Evolutionary conservation across 2,113 vertebrate genomes (phyloP).

Genomic region (Riparia riparia): DNA sequence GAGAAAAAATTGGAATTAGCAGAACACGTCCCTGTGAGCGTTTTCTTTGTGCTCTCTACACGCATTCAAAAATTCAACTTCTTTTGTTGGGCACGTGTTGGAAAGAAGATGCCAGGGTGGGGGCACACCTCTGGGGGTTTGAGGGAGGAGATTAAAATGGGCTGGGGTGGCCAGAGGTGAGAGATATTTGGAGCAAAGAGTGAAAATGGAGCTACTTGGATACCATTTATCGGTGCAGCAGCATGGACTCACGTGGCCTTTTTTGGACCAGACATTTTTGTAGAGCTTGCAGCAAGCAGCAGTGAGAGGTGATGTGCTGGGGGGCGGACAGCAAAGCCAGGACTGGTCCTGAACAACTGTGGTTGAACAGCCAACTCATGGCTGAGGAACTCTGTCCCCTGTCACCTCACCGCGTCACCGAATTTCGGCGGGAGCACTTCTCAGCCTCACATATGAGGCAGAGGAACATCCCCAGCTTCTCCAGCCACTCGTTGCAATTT

Average conservation of each 20-base stretch:
- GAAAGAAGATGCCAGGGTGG: neutral
- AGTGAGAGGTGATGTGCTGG: neutral
- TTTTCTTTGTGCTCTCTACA: neutral
- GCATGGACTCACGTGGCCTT: fast-evolving
- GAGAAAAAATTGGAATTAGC: neutral
- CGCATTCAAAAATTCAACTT: fast-evolving
- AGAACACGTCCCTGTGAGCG: fast-evolving
- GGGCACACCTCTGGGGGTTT: neutral
- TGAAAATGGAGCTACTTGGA: neutral
- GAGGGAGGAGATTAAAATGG: neutral
- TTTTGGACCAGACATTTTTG: neutral
- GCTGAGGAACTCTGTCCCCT: fast-evolving
- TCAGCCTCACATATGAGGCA: neutral
- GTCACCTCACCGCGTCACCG: neutral
- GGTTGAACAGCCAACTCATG: fast-evolving
- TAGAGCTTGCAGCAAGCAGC: neutral
- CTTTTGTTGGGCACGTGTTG: fast-evolving
- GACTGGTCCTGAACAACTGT: neutral
- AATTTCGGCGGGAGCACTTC: neutral
- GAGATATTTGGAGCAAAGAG: neutral
- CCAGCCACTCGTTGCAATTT: neutral
- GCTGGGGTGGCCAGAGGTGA: fast-evolving
- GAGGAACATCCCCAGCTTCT: neutral
- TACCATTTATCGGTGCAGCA: neutral
- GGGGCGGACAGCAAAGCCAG: neutral